These are phyloP conservation scores for Orestias chungarensis DNA, from an alignment of 2,797 vertebrate species.

Conservation along the genomic window DNA sequence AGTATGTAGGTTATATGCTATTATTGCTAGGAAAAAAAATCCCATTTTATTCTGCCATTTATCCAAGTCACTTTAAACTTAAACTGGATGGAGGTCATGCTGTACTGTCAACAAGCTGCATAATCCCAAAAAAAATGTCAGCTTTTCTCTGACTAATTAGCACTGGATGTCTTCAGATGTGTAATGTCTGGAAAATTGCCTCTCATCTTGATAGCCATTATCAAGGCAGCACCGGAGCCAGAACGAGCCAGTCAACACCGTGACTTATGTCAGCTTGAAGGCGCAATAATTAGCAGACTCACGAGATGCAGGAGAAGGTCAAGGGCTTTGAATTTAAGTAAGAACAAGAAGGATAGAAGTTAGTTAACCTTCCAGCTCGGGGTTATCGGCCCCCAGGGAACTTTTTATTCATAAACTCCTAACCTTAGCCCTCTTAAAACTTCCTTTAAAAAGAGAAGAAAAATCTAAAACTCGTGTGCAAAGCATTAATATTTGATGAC, in stretches of 20 bases:
- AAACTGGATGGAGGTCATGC: slow-evolving; percentile 52
- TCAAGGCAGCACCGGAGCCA: slow-evolving; percentile 44
- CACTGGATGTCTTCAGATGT: slow-evolving; percentile 42
- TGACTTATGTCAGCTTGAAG: slow-evolving; percentile 35
- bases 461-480: slow-evolving; percentile 1
- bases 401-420: slow-evolving; percentile 1
- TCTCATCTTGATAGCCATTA: slow-evolving; percentile 30
- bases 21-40: slow-evolving; percentile 47
- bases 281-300: slow-evolving; percentile 48
- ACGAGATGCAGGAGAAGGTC: slow-evolving; percentile 32
- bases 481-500: slow-evolving; percentile 42
- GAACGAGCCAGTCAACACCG: slow-evolving; percentile 33
- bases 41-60: slow-evolving; percentile 42
- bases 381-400: slow-evolving; percentile 1
- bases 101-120: slow-evolving; percentile 41
- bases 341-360: slow-evolving; percentile 2
- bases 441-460: slow-evolving; percentile 1
- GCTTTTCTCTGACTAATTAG: slow-evolving; percentile 59
- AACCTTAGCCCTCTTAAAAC: slow-evolving; percentile 5
- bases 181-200: slow-evolving; percentile 41
- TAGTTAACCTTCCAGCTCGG: not conserved
- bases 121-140: slow-evolving; percentile 61
- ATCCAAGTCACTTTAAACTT: slow-evolving; percentile 63
- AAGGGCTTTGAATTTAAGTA: slow-evolving; percentile 28
- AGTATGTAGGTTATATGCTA: slow-evolving; percentile 32